A percentile compares a stretch with the other conserved stretches of the same genome.
Conservation (phyloP, 2,797 vertebrate species). For the Myotis myotis region DNA sequence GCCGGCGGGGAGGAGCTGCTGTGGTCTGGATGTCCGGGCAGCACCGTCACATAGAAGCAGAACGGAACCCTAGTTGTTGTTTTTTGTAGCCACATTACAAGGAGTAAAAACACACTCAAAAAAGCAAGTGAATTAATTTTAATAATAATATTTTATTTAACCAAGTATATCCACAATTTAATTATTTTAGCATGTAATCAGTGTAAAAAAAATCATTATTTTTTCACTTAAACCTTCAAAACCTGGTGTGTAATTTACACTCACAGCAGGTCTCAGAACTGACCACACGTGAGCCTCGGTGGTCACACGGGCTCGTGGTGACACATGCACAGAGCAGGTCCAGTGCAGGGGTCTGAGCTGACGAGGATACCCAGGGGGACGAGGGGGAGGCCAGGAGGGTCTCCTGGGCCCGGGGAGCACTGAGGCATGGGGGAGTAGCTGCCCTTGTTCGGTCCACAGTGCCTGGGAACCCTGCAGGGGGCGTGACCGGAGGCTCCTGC, state of each 20-base stretch:
- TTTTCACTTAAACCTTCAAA: accelerated
- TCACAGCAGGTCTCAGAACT: background rate
- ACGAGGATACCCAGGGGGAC: accelerated
- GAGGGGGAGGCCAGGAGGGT: accelerated
- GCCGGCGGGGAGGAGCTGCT: accelerated
- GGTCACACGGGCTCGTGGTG: accelerated
- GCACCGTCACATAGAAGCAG: accelerated
- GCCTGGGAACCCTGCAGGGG: background rate
- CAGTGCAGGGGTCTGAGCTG: no score
- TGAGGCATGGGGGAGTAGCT: background rate
- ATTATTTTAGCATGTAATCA: background rate
- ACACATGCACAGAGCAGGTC: background rate
- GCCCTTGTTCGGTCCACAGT: accelerated
- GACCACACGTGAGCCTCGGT: accelerated
- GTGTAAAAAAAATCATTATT: background rate
- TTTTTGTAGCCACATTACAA: background rate
- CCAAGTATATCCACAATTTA: accelerated
- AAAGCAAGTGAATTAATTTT: background rate
- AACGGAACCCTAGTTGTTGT: accelerated
- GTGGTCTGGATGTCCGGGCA: accelerated
- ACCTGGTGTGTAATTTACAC: background rate
- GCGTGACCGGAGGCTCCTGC: accelerated
- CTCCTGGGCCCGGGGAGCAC: background rate
- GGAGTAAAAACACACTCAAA: background rate
- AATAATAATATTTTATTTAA: background rate